Conservation (phyloP, 2,113 vertebrate genomes). For the Tyrannus savana region DNA sequence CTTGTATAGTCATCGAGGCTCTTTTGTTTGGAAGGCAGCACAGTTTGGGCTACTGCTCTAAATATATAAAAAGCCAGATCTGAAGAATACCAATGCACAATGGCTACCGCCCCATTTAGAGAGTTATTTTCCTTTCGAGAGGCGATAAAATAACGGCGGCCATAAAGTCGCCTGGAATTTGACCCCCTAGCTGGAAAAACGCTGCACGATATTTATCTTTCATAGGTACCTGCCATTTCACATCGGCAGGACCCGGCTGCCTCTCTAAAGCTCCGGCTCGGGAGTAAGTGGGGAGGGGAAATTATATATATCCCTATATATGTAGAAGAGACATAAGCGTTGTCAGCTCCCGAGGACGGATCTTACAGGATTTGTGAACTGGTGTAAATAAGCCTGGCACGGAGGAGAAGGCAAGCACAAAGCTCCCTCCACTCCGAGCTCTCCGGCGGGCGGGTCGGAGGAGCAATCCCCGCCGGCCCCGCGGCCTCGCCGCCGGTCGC, state of each 20-base stretch:
- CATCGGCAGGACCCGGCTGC: constrained; percentile 30
- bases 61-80: background rate
- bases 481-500: background rate
- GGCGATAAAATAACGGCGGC: constrained; percentile 21
- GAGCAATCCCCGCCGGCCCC: background rate
- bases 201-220: constrained; percentile 55
- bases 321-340: background rate
- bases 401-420: background rate
- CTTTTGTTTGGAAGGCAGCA: constrained; percentile 25
- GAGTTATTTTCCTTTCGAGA: background rate
- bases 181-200: constrained; percentile 41
- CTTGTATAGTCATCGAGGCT: background rate
- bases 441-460: background rate
- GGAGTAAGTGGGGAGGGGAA: background rate
- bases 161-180: constrained; percentile 56
- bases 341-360: constrained; percentile 14
- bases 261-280: background rate
- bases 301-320: background rate
- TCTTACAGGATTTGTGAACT: background rate
- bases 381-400: background rate
- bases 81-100: constrained; percentile 13
- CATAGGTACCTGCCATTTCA: constrained; percentile 64
- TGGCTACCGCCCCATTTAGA: constrained; percentile 35
- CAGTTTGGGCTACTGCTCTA: background rate
- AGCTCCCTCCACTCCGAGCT: background rate